Evolutionary conservation across 2,113 vertebrate species (phyloP), one percentile per base, ranked within the genome.

Genomic region (Dicaeum eximium): DNA sequence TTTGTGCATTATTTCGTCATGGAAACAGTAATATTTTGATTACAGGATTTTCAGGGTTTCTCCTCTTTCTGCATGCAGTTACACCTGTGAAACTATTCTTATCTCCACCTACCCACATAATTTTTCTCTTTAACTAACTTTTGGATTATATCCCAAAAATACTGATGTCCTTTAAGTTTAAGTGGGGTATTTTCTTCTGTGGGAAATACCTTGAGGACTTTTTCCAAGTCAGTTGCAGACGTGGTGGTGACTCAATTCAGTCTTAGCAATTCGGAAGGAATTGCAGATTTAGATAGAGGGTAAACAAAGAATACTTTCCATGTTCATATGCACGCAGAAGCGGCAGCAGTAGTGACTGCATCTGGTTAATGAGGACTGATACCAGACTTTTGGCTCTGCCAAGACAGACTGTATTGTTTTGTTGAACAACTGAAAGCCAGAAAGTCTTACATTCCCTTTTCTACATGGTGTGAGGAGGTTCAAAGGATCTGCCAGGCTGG

Each of bases 51-150:
- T 85, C 16, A 44, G 10, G 2, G 1, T 28, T 73, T 77, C 16
- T 67, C 2, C 11, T 53, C 31, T 69, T 62, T 77, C n/a, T 53
- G 4, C 28, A 42, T 33, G 42, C 10, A 38, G 15, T 38, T 51
- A 23, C 11, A 40, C 4, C 21, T 62, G 11, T 65, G 25, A 79
- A 87, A 65, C 11, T 50, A 15, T 37, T 9, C 4, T 65, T 51
- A 30, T 20, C 5, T 51, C 7, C 45, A 15, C 15, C 2, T 9
- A n/a, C 2, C 1, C 9, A 19, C 2, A 7, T 10, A n/a, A 33
- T 69, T 91, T 81, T 64, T 48, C 14, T 7, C 35, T 67, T 48
- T n/a, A 19, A 11, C 8, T 48, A 10, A 18, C 11, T 44, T 2
- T 54, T 38, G 25, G 14, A 64, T 65, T 33, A 45, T 27, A 40